Base-by-base conservation (phyloP, 2,113 vertebrate genomes). In the Oreochromis tanganicae region DNA sequence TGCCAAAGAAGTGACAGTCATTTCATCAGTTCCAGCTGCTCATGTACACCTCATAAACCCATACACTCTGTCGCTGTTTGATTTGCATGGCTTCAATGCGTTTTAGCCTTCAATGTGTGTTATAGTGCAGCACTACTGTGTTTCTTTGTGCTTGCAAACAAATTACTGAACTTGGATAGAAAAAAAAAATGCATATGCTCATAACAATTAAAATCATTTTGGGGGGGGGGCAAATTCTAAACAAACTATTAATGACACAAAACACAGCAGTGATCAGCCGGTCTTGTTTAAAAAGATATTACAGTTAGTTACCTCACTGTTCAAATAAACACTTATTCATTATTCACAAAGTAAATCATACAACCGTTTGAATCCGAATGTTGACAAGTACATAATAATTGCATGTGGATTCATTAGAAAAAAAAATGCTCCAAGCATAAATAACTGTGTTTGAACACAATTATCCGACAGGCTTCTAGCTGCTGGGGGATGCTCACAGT, bases 141-240 rank as follows among this genome's bases (percentile, higher is more conserved):
- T 81, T 71, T 71, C 56, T n/a, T 14, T 46, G 38, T 38, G 46
- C 80, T 63, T 41, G 21, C 38, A 85, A 66, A 81, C 56, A 68
- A 78, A 52, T 90, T 29, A 52, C 52, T 79, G 32, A 87, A 87
- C 78, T 88, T 81, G 50, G 21, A 17, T 38, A 66, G 34, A 38
- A 38, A 66, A 10, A 27, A 73, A 48, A 78, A 81, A 73, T 46
- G 54, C 57, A 50, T 7, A 27, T 27, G 59, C 29, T 87, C 80
- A 71, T 54, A 61, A 80, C 43, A 81, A 89, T 89, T 82, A 43
- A 13, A 34, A 73, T 84, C 66, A 88, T 91, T 90, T 11, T 4
- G 4, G 32, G 68, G 9, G 32, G n/a, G n/a, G 61, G 7, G 16
- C 84, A 57, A 75, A 88, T 83, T 48, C 66, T 13, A 82, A 83